Conservation (phyloP, 2,113 vertebrate genomes). For the Perca flavescens region DNA sequence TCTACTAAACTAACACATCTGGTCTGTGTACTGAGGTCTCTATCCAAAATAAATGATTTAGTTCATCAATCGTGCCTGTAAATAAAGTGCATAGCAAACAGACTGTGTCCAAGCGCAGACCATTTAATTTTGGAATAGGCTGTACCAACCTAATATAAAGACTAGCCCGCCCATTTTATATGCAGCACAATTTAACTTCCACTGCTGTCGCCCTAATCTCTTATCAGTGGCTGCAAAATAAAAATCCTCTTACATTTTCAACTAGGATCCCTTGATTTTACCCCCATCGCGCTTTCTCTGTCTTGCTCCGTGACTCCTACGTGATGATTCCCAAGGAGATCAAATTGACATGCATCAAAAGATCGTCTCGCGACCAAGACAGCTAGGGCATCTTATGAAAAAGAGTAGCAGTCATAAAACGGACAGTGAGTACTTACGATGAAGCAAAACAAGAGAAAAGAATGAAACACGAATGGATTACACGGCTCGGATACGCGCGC, state of each 20-base stretch:
- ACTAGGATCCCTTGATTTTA: slow-evolving; percentile 72
- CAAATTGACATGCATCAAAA: slow-evolving; percentile 56
- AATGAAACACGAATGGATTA: slow-evolving; percentile 27
- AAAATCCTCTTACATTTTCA: slow-evolving; percentile 90
- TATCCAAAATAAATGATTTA: slow-evolving; percentile 84
- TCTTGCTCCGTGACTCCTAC: slow-evolving; percentile 59
- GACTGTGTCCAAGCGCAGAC: slow-evolving; percentile 90
- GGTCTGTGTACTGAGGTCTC: slow-evolving; percentile 75
- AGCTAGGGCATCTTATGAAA: slow-evolving; percentile 27
- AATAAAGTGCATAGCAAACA: slow-evolving; percentile 90
- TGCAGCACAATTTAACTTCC: slow-evolving; percentile 96
- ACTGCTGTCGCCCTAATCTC: slow-evolving; percentile 91
- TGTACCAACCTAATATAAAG: slow-evolving; percentile 90
- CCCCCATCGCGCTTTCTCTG: slow-evolving; percentile 37
- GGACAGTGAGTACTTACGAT: slow-evolving; percentile 47
- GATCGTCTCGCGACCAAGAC: slow-evolving; percentile 31
- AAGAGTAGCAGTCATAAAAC: slow-evolving; percentile 53
- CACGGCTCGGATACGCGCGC: slow-evolving; percentile 46
- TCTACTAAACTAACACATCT: slow-evolving; percentile 79
- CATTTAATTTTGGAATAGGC: slow-evolving; percentile 93
- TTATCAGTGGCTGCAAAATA: slow-evolving; percentile 86
- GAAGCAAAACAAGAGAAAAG: neutral
- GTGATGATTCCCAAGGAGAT: slow-evolving; percentile 66
- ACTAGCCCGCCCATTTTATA: slow-evolving; percentile 94
- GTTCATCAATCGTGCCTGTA: slow-evolving; percentile 53